Evolutionary conservation across 2,113 vertebrate species (phyloP).

Genomic region (Rhineura floridana): DNA sequence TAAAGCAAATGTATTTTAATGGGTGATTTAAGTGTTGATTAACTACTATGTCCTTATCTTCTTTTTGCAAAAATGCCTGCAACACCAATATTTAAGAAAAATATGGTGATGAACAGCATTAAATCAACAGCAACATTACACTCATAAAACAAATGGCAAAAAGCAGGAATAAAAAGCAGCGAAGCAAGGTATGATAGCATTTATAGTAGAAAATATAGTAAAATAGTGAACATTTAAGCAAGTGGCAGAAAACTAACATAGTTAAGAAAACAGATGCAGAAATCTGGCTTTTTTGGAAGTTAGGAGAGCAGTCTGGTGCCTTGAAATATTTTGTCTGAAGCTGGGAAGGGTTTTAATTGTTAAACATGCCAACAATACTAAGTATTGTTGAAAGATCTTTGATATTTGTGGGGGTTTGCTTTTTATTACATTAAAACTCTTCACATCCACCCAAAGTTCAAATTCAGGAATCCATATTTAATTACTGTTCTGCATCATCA

Average conservation of each 20-base stretch:
- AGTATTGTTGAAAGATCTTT: slow-evolving; percentile 58
- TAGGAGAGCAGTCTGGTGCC: too few species aligned
- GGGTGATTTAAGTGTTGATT: too few species aligned
- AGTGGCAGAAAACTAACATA: background rate
- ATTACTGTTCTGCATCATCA: slow-evolving; percentile 52
- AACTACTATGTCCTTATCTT: too few species aligned
- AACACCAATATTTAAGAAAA: too few species aligned
- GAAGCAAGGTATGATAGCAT: background rate
- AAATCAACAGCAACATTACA: too few species aligned
- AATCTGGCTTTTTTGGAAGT: background rate
- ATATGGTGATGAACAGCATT: too few species aligned
- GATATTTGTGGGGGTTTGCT: slow-evolving; percentile 43
- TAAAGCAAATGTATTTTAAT: background rate
- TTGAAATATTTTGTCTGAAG: background rate
- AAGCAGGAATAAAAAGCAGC: background rate
- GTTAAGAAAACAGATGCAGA: background rate
- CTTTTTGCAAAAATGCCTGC: too few species aligned
- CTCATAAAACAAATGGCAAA: too few species aligned
- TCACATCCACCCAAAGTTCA: slow-evolving; percentile 51
- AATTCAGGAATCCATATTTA: slow-evolving; percentile 60
- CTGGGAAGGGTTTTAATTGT: background rate
- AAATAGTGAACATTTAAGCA: background rate
- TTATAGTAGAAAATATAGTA: background rate
- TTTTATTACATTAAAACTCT: slow-evolving; percentile 59
- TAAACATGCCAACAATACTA: slow-evolving; percentile 41